Base-by-base conservation (phyloP, 2,888 invertebrate species). In the Acrobasis consociella region DNA sequence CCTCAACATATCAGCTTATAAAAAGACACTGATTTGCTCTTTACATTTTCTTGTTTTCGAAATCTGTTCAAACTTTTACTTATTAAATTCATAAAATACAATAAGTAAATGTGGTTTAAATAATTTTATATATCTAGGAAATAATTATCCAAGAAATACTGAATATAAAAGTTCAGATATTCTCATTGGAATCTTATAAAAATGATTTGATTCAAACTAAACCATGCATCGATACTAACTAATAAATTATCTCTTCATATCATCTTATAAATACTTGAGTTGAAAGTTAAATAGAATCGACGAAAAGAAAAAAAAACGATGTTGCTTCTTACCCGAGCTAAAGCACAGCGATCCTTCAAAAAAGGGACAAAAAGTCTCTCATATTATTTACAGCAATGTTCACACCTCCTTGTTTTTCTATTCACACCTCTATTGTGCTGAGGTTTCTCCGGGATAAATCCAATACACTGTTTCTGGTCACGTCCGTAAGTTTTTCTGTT, bases 381-480 rank as follows among this genome's bases (percentile, higher is more conserved):
- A 42, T 52, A 39, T 46, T 49, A 10, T 59, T 51, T 39, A 50
- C 51, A 60, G 15, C 39, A 51, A 59, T 22, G 52, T 60, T 51
- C 51, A 60, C 79, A 80, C 80, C 70, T 74, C 70, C 58, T 64
- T 46, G 64, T 64, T 69, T 75, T 72, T 66, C 69, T 72, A 70
- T 77, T 74, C 71, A 76, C 81, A 82, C 79, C 71, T 46, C 46
- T 77, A 67, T 67, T 71, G 60, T 66, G 60, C 61, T 60, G 56
- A 49, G 67, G 67, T 69, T 64, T 62, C 55, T 53, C 60, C 50
- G 64, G 65, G 66, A 70, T 63, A 77, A 79, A 84, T 82, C 84
- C 81, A 74, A 72, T 67, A 69, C 77, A 76, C 69, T 68, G 67
- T 68, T 17, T 8, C 42, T 31, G 42, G 13, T 22, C 42, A 56